Evolutionary conservation across 1,140 invertebrate species (phyloP), one percentile per base, ranked within the genome.

Genomic region (Cephus cinctus): DNA sequence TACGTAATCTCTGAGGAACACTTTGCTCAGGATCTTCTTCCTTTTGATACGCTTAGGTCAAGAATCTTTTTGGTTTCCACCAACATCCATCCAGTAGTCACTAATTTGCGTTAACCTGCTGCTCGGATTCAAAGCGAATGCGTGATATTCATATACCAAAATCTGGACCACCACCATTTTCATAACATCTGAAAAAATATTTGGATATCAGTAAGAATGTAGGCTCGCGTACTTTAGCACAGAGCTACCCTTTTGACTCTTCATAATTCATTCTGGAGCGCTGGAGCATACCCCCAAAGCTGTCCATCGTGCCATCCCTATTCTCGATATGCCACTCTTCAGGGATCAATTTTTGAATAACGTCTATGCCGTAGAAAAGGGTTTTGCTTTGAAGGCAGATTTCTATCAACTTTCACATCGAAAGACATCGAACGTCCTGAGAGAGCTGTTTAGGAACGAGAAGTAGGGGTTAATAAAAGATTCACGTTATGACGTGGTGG

Each of bases 271-370:
- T 43, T 80, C 76, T 23, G 83, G 82, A 0, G 61, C 77, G 0
- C 61, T 80, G 9, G 59, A 67, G 9, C 74, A 75, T 23, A 54
- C 67, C 0, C 72, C 72, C 12, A 82, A 85, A 53, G 67, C 77
- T 0, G 57, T 79, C 21, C 62, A 65, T 36, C 52, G 50, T 31
- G 67, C 75, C 5, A 73, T 80, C 11, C 79, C 80, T 0, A 71
- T 80, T 50, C 54, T 82, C 18, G 77, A 76, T 49, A 71, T 87
- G 5, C 85, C 86, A 0, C 55, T 88, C 19, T 80, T 83, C 49
- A 79, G 74, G 1, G 87, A 89, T 52, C 84, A 88, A 57, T 73
- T 67, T 5, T 62, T 32, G 21, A 71, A 64, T 35, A 23, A 56
- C 34, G 49, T 32, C 41, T 27, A 49, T 20, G 52, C 46, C 5